phyloP scores from a whole-genome alignment of 1,140 invertebrate genomes.

The Bombus waltoni region DNA sequence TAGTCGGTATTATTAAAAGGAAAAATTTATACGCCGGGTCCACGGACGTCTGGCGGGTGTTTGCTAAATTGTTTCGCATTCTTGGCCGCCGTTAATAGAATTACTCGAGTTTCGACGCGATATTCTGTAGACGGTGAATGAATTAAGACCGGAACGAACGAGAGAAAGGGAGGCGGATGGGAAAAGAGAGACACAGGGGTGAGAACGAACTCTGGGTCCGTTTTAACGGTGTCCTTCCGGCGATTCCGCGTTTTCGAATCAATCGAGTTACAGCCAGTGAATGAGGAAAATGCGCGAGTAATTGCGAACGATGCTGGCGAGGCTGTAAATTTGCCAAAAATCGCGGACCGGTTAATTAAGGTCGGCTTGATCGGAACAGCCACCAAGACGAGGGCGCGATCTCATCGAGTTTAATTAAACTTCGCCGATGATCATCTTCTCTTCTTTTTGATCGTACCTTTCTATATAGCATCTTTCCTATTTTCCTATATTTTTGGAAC shows the following conservation, averaged over 20 bases:
- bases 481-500: neutral
- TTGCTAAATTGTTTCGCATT: constrained; percentile 64
- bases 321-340: constrained; percentile 44
- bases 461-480: neutral
- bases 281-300: constrained; percentile 19
- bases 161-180: too few species aligned
- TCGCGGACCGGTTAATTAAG: constrained; percentile 35
- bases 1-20: constrained; percentile 60
- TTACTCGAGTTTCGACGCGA: constrained; percentile 49
- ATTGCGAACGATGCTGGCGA: neutral
- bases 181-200: too few species aligned
- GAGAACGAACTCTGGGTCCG: neutral
- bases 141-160: constrained; percentile 35
- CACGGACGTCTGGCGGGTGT: constrained; percentile 34
- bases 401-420: constrained; percentile 22
- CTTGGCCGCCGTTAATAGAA: constrained; percentile 58
- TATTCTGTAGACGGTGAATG: constrained; percentile 42
- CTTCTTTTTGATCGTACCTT: too few species aligned
- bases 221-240: neutral
- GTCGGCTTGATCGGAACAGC: neutral
- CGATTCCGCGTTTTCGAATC: constrained; percentile 34
- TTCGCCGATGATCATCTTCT: neutral
- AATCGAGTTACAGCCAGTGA: constrained; percentile 24
- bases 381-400: neutral
- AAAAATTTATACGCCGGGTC: constrained; percentile 56